phyloP scores from a whole-genome alignment of 2,888 invertebrate genomes.

The Cyaniris semiargus region DNA sequence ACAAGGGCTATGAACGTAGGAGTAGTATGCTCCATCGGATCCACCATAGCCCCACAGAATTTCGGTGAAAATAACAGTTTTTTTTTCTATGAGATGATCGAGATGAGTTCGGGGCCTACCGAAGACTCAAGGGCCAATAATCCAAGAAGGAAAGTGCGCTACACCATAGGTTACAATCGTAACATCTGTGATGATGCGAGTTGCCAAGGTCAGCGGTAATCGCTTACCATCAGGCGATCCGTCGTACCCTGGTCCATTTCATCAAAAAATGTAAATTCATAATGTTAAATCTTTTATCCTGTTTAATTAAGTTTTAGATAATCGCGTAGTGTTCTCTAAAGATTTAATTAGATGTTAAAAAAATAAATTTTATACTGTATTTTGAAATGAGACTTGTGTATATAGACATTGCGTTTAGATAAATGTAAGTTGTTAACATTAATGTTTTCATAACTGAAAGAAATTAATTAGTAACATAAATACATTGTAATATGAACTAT shows the following conservation, averaged over 20 bases:
- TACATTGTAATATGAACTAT: background rate
- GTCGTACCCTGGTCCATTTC: background rate
- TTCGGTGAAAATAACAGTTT: background rate
- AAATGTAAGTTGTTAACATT: conserved; percentile 3
- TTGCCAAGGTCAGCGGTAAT: background rate
- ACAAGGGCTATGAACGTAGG: background rate
- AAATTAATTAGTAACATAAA: background rate
- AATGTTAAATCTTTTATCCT: background rate
- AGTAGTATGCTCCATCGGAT: too few relatives aligned
- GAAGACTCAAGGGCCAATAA: background rate
- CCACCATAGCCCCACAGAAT: background rate
- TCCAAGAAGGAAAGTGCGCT: too few relatives aligned
- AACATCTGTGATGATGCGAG: background rate
- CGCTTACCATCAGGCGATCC: background rate
- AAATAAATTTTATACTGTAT: background rate
- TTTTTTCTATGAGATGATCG: background rate
- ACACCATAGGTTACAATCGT: background rate
- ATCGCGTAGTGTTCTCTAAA: conserved; percentile 21
- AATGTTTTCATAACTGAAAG: conserved; percentile 9
- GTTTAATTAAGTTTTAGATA: conserved; percentile 1
- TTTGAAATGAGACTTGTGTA: background rate
- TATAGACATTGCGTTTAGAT: background rate
- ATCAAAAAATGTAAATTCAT: background rate
- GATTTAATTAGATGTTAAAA: background rate
- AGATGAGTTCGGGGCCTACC: background rate